Percentiles rank a stretch among this genome's conserved stretches.
Conservation (phyloP, 2,797 vertebrate genomes). For the Acanthurus tractus region DNA sequence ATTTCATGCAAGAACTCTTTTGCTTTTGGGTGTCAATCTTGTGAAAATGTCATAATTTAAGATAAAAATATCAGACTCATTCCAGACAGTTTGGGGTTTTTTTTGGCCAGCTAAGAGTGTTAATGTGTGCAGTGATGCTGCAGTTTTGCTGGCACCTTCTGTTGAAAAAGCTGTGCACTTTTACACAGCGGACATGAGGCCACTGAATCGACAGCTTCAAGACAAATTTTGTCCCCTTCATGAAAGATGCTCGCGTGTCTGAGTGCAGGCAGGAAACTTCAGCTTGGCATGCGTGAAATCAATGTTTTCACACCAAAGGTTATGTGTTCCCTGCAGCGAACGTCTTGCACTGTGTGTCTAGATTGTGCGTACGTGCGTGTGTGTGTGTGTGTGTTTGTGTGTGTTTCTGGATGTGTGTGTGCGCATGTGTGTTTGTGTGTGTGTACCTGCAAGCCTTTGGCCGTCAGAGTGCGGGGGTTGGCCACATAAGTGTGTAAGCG, state of each 20-base stretch:
- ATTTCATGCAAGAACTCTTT: background rate
- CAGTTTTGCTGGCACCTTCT: constrained; percentile 43
- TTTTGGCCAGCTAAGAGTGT: constrained; percentile 12
- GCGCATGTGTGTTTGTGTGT: constrained; percentile 87
- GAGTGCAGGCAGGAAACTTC: constrained; percentile 53
- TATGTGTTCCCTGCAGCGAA: constrained; percentile 60
- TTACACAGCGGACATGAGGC: constrained; percentile 41
- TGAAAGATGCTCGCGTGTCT: constrained; percentile 59
- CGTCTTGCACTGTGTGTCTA: constrained; percentile 43
- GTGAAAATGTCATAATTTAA: constrained; percentile 30
- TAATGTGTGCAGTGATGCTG: constrained; percentile 49
- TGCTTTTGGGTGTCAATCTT: constrained; percentile 4
- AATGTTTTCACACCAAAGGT: constrained; percentile 78
- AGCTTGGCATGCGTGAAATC: constrained; percentile 76
- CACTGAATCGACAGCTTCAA: constrained; percentile 62
- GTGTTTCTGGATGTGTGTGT: constrained; percentile 86
- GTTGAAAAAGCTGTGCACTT: constrained; percentile 30
- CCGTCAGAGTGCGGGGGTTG: constrained; percentile 73
- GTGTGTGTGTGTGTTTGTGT: constrained; percentile 75
- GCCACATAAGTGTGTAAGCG: constrained; percentile 79
- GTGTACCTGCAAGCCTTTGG: constrained; percentile 87
- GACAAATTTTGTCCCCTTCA: constrained; percentile 53
- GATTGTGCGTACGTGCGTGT: constrained; percentile 8
- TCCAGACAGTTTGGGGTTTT: constrained; percentile 2
- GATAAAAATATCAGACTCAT: constrained; percentile 29